A percentile compares a stretch with the other conserved stretches of the same genome.
Conservation (phyloP, 1,140 invertebrate genomes). For the Habropoda laboriosa region DNA sequence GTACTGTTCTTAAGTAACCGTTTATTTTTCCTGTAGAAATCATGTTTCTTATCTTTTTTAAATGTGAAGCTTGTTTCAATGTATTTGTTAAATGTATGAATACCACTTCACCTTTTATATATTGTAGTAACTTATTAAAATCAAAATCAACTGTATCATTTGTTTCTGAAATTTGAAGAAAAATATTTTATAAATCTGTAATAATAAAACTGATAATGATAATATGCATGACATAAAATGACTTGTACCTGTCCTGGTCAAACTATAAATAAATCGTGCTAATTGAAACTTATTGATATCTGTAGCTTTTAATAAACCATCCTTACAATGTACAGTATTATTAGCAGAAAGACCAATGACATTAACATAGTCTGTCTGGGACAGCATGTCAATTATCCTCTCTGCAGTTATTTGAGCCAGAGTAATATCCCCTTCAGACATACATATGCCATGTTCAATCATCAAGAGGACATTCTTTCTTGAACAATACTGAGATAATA, state of each 20-base stretch:
- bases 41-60: slow-evolving; percentile 67
- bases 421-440: slow-evolving; percentile 77
- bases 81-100: slow-evolving; percentile 78
- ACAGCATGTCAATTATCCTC: slow-evolving; percentile 78
- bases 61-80: slow-evolving; percentile 63
- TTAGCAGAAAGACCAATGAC: slow-evolving; percentile 73
- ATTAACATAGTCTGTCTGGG: slow-evolving; percentile 75
- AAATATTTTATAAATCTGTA: neutral
- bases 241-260: slow-evolving; percentile 68
- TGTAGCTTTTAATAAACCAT: slow-evolving; percentile 74
- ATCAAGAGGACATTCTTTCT: slow-evolving; percentile 78
- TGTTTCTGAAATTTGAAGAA: slow-evolving; percentile 57
- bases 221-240: neutral
- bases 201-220: slow-evolving; percentile 4
- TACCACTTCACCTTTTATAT: slow-evolving; percentile 71
- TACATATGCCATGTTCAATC: slow-evolving; percentile 75
- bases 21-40: slow-evolving; percentile 66
- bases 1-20: slow-evolving; percentile 71
- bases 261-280: slow-evolving; percentile 73
- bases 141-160: slow-evolving; percentile 73
- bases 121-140: slow-evolving; percentile 67
- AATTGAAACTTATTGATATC: slow-evolving; percentile 79
- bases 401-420: slow-evolving; percentile 77
- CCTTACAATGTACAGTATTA: slow-evolving; percentile 70
- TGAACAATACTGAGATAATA: slow-evolving; percentile 76